Conservation (phyloP, 1,140 invertebrate genomes). For the Atta texana region DNA sequence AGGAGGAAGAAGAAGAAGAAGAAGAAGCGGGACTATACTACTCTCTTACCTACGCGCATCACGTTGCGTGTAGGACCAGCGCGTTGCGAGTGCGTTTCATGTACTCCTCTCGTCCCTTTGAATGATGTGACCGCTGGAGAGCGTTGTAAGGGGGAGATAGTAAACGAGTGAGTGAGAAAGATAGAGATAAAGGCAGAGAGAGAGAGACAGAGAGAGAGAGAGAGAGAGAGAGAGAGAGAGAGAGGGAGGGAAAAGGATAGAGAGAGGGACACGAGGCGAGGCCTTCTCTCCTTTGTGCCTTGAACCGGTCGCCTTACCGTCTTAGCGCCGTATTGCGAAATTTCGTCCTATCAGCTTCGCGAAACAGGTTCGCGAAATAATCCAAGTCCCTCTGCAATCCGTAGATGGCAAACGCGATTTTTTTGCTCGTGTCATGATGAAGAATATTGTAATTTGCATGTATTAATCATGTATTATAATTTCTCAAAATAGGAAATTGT, state of each 20-base stretch:
- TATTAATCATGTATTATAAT: not conserved
- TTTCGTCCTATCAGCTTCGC: conserved; percentile 63
- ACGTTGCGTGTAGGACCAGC: conserved; percentile 61
- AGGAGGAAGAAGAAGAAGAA: conserved; percentile 10
- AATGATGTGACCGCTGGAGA: conserved; percentile 57
- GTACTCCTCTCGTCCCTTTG: conserved; percentile 60
- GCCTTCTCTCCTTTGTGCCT: conserved; percentile 60
- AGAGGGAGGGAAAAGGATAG: not conserved
- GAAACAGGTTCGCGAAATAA: conserved; percentile 34
- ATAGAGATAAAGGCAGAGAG: not conserved
- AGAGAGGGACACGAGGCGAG: conserved; percentile 28
- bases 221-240: not conserved
- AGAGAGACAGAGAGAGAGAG: not conserved
- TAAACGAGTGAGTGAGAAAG: not conserved
- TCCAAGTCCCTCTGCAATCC: not conserved
- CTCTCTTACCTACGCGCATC: conserved; percentile 59
- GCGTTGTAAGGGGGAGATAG: not conserved
- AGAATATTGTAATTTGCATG: not conserved
- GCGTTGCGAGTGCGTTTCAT: conserved; percentile 63
- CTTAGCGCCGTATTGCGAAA: conserved; percentile 66
- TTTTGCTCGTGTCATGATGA: not conserved
- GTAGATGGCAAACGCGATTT: not conserved
- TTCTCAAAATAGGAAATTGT: not conserved
- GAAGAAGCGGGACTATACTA: conserved; percentile 46
- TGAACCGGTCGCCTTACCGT: conserved; percentile 64